Percentiles rank a stretch among this genome's conserved stretches.
Evolutionary conservation across 2,113 vertebrate genomes (phyloP).

Genomic region (Condylura cristata): DNA sequence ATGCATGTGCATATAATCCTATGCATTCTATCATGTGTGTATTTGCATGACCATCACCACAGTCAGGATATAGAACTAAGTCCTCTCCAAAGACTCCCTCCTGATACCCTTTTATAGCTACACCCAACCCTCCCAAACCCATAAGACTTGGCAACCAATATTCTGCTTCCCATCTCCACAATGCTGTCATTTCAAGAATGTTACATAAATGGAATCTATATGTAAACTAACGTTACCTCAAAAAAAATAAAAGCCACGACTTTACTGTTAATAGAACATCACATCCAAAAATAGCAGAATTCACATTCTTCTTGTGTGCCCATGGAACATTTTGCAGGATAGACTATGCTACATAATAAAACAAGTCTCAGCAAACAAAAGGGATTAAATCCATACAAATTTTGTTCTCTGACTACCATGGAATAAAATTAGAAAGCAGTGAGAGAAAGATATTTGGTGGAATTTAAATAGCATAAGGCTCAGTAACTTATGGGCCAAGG

Average conservation of each 20-base stretch:
- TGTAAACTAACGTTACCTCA: too few relatives aligned
- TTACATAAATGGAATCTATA: background rate
- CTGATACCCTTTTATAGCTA: background rate
- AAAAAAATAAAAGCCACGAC: too few relatives aligned
- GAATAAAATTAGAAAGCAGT: slow-evolving; percentile 44
- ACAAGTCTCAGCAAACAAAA: slow-evolving; percentile 37
- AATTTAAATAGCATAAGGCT: background rate
- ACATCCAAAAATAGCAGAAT: background rate
- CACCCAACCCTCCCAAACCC: background rate
- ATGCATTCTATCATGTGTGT: background rate
- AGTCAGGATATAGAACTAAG: background rate
- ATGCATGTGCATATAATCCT: background rate
- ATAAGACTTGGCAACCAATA: background rate
- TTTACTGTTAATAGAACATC: background rate
- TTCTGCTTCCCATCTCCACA: background rate
- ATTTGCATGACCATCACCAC: background rate
- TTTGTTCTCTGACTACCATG: background rate
- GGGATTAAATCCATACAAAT: background rate
- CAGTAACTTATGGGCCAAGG: slow-evolving; percentile 14
- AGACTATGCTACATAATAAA: background rate
- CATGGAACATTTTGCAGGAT: background rate
- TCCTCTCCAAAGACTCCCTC: background rate
- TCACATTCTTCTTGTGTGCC: background rate
- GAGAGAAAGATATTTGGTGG: slow-evolving; percentile 18
- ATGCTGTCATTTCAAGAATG: slow-evolving; percentile 19